phyloP scores from a whole-genome alignment of 2,113 vertebrate species.

The Neogobius melanostomus region DNA sequence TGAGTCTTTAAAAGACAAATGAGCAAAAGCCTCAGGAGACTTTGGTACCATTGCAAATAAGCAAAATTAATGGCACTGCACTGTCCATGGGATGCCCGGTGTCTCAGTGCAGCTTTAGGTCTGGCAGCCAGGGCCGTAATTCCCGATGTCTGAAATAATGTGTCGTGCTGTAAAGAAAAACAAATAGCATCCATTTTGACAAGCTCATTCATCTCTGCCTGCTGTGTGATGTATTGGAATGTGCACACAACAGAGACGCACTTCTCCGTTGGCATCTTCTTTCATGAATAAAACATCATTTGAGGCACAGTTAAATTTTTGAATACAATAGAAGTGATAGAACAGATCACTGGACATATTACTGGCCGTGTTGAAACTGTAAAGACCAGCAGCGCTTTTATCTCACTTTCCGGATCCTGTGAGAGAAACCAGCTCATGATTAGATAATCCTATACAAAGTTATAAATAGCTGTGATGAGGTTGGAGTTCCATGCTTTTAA shows the following conservation, averaged over 20 bases:
- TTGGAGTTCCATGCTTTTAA: background rate
- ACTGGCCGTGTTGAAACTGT: constrained; percentile 3
- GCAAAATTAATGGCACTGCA: no score
- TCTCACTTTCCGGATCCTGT: background rate
- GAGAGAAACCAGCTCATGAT: constrained; percentile 2
- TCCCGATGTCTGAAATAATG: constrained; percentile 36
- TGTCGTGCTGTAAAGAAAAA: constrained; percentile 39
- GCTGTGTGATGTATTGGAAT: constrained; percentile 56
- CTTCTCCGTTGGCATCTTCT: constrained; percentile 50
- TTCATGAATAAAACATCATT: constrained; percentile 66
- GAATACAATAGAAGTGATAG: constrained; percentile 36
- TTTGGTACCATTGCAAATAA: no score
- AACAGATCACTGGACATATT: constrained; percentile 29
- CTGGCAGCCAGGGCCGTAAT: constrained; percentile 15
- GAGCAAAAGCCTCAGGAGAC: no score
- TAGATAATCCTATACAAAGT: constrained; percentile 5
- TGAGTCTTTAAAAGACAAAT: no score
- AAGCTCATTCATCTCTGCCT: constrained; percentile 42
- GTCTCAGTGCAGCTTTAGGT: no score
- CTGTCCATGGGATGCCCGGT: no score
- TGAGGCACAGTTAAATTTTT: constrained; percentile 36
- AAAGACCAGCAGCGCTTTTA: constrained; percentile 26
- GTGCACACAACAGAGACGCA: constrained; percentile 55
- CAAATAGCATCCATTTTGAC: constrained; percentile 37
- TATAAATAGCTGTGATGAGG: constrained; percentile 1